Percentiles rank a stretch among this genome's conserved stretches.
Conservation (phyloP, 2,113 vertebrate genomes). For the Geococcyx californianus region DNA sequence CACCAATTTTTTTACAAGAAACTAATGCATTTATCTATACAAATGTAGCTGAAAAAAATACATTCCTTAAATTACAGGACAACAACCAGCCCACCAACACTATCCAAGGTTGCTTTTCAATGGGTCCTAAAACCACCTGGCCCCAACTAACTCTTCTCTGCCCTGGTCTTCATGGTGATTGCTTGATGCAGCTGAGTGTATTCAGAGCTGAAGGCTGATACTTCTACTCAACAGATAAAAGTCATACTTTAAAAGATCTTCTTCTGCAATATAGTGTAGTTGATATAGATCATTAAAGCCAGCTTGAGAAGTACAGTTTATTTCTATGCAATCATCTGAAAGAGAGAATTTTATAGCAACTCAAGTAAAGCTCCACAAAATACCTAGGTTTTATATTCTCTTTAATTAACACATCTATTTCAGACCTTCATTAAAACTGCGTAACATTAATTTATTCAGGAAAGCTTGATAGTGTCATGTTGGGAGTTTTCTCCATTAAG, state of each 20-base stretch:
- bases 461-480: conserved; percentile 2
- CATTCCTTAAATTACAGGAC: no score
- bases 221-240: neutral
- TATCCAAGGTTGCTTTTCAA: neutral
- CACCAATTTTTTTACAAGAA: neutral
- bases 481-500: conserved; percentile 11
- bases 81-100: neutral
- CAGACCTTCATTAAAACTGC: conserved; percentile 5
- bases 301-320: neutral
- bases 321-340: neutral
- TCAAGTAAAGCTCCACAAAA: neutral
- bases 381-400: neutral
- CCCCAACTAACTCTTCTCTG: neutral
- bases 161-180: neutral
- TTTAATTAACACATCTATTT: conserved; percentile 4
- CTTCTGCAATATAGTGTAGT: neutral
- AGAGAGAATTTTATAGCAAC: neutral
- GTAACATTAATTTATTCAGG: conserved; percentile 15
- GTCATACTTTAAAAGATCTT: neutral
- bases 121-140: neutral
- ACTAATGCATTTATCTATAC: neutral
- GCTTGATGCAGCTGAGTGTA: neutral
- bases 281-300: neutral
- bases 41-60: neutral
- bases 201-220: neutral